Evolutionary conservation across 2,113 vertebrate genomes (phyloP), one percentile per base, ranked within the genome.

Genomic region (Phycodurus eques): DNA sequence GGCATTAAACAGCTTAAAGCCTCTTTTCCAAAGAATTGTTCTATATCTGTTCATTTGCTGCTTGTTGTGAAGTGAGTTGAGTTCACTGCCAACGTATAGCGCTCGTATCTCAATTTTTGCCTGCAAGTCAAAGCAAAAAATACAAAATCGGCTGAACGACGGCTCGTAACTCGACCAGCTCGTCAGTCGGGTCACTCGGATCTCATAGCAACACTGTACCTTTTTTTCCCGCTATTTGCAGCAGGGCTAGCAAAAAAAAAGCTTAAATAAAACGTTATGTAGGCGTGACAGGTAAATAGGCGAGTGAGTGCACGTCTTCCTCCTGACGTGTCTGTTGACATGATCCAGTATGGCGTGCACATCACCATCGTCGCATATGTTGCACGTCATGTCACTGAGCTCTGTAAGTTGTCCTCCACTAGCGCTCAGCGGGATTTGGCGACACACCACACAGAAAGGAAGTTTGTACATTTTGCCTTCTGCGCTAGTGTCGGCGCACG

Each of bases 401-500:
- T 70, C 72, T 71, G 64, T 80, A 73, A 68, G 61, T 84, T 74
- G 85, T 85, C 80, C 79, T 75, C 72, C 20, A 70, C 79, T 76
- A 77, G 70, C 68, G 82, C 80, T 75, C 70, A 80, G 77, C 77
- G 59, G 68, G 70, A 77, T 70, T 73, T 71, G 53, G 76, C 39
- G 67, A 56, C 53, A 56, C 53, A 3, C 53, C n/a, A 19, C 53
- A 22, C 53, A 22, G 33, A 61, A 22, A 66, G 44, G 44, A 46
- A 47, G n/a, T 49, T 47, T 66, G 44, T 44, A 47, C 64, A 27
- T 66, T 66, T 47, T 47, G 7, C 64, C 14, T 47, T 31, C 43
- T 15, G 19, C 8, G 22, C 64, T 66, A 27, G 11, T 22, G 42
- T 22, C 42, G 42, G 42, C 42, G 27, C 63, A 20, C 43, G 8